Base-by-base conservation (phyloP, 2,797 vertebrate species). In the Coendou prehensilis region DNA sequence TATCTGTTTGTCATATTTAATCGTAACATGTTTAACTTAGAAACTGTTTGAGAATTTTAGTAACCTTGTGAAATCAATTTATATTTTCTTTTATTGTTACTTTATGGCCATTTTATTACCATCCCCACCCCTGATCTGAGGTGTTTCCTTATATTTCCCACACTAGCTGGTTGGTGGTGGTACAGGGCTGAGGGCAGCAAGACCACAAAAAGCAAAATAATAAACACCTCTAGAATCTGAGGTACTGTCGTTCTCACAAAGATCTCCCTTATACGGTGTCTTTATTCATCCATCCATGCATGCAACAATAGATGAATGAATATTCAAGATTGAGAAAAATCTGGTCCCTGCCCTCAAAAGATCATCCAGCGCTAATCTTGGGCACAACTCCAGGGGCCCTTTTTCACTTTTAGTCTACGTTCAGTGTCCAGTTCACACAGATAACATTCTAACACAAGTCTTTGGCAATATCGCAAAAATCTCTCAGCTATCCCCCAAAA, bases 11-110 rank as follows among this genome's bases (percentile, higher is more conserved):
- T 94, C 87, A 41, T 88, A 59, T 94, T 97, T 33, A 82, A 86
- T 87, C 69, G 57, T 95, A 86, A 87, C 50, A 79, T 90, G 17
- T 96, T 95, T 89, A 92, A 87, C 82, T 88, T 93, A 89, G 56
- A 95, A 87, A 69, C 23, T 23, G 13, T 80, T 95, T 91, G 41
- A 81, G 57, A 93, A 64, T 90, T 88, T 89, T 89, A 89, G 30
- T 26, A 90, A 80, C 52, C 22, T 17, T 73, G 9, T 81, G 89
- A 94, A 89, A 85, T 97, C 45, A 94, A 81, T 87, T 71, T 61
- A 61, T 56, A 71, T 47, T 96, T 94, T 37, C 20, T 75, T 87
- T 37, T 47, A 75, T 63, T 76, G 2, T 89, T 80, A 1, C 87
- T 93, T 82, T 56, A 50, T 92, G 75, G 9, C 15, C 45, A 79